Conservation (phyloP, 2,797 vertebrate genomes). For the Pseudocheirus occidentalis region DNA sequence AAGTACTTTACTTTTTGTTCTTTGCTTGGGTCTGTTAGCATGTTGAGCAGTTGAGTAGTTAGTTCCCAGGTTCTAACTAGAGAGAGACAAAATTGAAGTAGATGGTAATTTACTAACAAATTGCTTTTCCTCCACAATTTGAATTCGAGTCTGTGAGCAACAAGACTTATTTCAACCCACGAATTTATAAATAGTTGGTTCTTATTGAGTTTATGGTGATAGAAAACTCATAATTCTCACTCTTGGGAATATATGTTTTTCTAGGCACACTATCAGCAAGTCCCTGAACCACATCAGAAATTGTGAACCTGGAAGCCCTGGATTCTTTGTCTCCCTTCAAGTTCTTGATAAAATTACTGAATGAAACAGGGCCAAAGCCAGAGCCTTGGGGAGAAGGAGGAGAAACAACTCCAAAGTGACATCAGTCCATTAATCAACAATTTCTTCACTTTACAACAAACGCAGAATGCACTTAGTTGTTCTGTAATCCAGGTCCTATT, state of each 20-base stretch:
- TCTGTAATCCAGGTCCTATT: not conserved
- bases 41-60: not conserved
- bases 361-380: not conserved
- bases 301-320: not conserved
- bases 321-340: not conserved
- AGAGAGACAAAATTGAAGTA: not conserved
- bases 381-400: not conserved
- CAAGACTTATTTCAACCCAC: not conserved
- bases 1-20: not conserved
- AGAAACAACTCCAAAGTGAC: not conserved
- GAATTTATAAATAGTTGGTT: not conserved
- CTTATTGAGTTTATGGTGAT: not conserved
- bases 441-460: not conserved
- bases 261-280: not conserved
- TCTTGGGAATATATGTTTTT: not conserved
- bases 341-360: not conserved
- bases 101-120: not conserved
- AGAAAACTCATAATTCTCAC: not conserved
- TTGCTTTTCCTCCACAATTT: not conserved
- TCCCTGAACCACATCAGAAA: not conserved
- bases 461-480: not conserved
- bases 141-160: not conserved
- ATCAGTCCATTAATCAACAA: not conserved
- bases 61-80: not conserved
- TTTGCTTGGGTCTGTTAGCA: not conserved